These are phyloP conservation scores for Scaptomyza pallida DNA, from an alignment of 1,140 invertebrate genomes.

Conservation along the genomic window DNA sequence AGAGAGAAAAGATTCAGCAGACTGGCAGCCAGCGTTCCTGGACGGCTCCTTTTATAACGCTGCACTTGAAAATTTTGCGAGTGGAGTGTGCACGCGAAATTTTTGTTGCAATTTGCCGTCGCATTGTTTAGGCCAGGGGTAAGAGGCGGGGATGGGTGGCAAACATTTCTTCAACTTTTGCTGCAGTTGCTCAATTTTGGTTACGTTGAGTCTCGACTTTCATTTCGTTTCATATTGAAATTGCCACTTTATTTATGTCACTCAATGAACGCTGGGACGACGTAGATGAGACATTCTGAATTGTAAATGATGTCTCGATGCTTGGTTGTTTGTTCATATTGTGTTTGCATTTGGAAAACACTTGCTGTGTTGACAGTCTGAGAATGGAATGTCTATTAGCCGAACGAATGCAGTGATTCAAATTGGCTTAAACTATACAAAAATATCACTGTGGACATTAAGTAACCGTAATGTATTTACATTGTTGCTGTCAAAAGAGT, in stretches of 20 bases:
- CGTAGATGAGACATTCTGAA: conserved; percentile 19
- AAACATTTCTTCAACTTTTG: conserved; percentile 22
- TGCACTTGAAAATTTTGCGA: conserved; percentile 78
- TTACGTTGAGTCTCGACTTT: conserved; percentile 18
- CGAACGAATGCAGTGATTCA: not conserved
- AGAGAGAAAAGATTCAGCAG: conserved; percentile 21
- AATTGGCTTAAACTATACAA: not conserved
- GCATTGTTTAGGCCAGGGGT: conserved; percentile 6
- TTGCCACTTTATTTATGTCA: conserved; percentile 63
- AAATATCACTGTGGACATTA: not conserved
- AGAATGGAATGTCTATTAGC: conserved; percentile 10
- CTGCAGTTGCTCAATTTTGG: conserved; percentile 65
- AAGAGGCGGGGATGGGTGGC: not conserved
- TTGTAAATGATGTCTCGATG: conserved; percentile 36
- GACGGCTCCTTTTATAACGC: conserved; percentile 39
- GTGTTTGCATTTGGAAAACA: conserved; percentile 37
- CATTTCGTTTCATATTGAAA: conserved; percentile 59
- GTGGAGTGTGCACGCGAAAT: conserved; percentile 58
- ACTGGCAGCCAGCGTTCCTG: conserved; percentile 17
- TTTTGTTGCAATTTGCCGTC: conserved; percentile 67
- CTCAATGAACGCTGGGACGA: conserved; percentile 20
- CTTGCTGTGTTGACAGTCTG: conserved; percentile 7
- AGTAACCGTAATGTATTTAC: not conserved
- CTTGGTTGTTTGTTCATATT: conserved; percentile 25
- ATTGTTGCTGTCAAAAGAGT: not conserved